phyloP scores from a whole-genome alignment of 1,140 invertebrate genomes.

The Drosophila tropicalis region DNA sequence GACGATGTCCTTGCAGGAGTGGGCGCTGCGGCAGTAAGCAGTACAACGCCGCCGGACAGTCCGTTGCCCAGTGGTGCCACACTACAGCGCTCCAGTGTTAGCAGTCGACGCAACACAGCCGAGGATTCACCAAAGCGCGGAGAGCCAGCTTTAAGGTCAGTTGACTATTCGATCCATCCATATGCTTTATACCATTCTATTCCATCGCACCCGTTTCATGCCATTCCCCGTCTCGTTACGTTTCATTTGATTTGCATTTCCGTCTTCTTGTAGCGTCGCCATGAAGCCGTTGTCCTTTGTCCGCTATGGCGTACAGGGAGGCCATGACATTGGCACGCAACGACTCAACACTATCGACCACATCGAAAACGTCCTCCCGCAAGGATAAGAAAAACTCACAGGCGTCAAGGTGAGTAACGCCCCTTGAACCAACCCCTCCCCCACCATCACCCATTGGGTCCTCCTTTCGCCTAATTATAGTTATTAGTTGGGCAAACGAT shows the following conservation, averaged over 20 bases:
- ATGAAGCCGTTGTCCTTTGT: conserved; percentile 83
- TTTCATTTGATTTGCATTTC: conserved; percentile 14
- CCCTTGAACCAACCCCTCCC: not conserved
- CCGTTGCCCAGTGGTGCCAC: conserved; percentile 83
- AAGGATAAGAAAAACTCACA: conserved; percentile 83
- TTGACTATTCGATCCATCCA: not conserved
- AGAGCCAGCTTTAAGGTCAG: conserved; percentile 78
- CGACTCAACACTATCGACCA: conserved; percentile 82
- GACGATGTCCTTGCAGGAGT: conserved; percentile 84
- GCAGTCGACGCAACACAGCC: conserved; percentile 68
- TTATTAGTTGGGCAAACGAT: conserved; percentile 48
- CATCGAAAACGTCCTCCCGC: conserved; percentile 83
- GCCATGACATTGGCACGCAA: conserved; percentile 83
- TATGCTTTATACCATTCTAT: too few species aligned
- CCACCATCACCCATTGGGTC: too few species aligned
- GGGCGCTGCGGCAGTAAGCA: conserved; percentile 63
- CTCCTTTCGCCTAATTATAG: conserved; percentile 46
- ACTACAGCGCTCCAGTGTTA: conserved; percentile 75
- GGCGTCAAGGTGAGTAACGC: conserved; percentile 79
- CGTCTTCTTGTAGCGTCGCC: conserved; percentile 63
- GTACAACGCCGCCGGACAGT: conserved; percentile 84
- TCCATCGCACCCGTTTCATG: conserved; percentile 15
- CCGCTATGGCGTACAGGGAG: conserved; percentile 81
- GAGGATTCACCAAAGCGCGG: conserved; percentile 78
- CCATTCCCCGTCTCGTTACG: conserved; percentile 18